phyloP scores from a whole-genome alignment of 2,797 vertebrate species.

The Ateles fusciceps region DNA sequence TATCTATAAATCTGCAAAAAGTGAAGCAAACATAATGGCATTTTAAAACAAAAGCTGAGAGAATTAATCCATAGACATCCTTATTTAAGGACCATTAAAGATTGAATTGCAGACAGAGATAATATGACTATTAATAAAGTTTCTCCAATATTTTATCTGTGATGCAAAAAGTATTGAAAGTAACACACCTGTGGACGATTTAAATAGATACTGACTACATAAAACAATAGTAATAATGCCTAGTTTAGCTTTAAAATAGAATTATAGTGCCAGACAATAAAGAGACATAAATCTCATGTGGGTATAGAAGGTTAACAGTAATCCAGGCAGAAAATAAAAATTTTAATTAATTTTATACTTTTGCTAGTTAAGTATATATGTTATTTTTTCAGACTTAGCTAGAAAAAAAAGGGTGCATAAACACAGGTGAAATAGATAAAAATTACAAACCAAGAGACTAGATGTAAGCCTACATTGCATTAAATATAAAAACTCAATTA shows the following conservation, averaged over 20 bases:
- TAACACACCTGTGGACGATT: neutral
- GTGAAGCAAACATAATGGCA: neutral
- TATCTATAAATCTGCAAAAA: neutral
- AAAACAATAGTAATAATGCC: neutral
- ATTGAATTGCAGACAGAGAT: neutral
- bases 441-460: neutral
- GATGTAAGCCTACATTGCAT: neutral
- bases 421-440: neutral
- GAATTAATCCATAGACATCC: neutral
- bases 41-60: neutral
- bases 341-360: slow-evolving; percentile 17
- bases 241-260: neutral
- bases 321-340: neutral
- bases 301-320: neutral
- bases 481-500: slow-evolving; percentile 26
- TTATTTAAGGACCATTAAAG: neutral
- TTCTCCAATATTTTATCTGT: neutral
- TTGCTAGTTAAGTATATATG: neutral
- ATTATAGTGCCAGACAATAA: neutral
- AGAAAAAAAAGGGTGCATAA: neutral
- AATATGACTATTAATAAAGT: neutral
- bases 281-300: neutral
- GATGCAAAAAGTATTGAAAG: neutral
- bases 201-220: neutral
- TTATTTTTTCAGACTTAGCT: neutral